Percentiles rank a stretch among this genome's conserved stretches.
These are phyloP conservation scores for Nansenia antarctica DNA, from an alignment of 2,113 vertebrate genomes.

Conservation along the genomic window DNA sequence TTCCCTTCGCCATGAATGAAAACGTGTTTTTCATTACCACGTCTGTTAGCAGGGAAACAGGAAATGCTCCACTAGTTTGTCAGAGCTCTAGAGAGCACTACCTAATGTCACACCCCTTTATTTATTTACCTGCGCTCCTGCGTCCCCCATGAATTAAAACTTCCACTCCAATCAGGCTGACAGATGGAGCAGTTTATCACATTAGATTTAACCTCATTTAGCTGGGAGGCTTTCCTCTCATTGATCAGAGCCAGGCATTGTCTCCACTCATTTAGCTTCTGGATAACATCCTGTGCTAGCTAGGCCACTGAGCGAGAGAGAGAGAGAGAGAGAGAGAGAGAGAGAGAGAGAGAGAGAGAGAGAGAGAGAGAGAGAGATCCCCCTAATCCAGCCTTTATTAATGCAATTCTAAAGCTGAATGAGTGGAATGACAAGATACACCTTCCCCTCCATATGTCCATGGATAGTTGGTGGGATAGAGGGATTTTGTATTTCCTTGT, in stretches of 20 bases:
- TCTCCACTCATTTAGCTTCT: slow-evolving; percentile 47
- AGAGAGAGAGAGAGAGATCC: not conserved
- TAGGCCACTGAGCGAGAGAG: not conserved
- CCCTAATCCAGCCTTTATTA: not conserved
- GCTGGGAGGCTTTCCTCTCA: slow-evolving; percentile 25
- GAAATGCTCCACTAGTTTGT: not conserved
- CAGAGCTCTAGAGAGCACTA: not conserved
- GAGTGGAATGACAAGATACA: not conserved
- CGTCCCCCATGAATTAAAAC: not conserved
- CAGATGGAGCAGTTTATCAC: slow-evolving; percentile 28
- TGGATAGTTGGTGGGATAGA: not conserved
- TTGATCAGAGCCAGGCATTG: slow-evolving; percentile 48
- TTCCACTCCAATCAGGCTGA: not conserved
- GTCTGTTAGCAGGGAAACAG: not conserved
- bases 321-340: not conserved
- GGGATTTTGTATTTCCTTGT: not conserved
- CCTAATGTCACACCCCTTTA: not conserved
- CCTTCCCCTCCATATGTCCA: not conserved
- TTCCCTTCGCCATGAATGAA: no score
- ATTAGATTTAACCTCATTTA: slow-evolving; percentile 45
- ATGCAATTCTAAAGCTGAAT: not conserved
- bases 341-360: not conserved
- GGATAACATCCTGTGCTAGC: not conserved
- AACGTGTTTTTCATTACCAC: no score
- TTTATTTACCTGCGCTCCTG: not conserved